Percentiles rank a stretch among this genome's conserved stretches.
phyloP scores from a whole-genome alignment of 2,888 invertebrate species.

The Pedicia rivosa region DNA sequence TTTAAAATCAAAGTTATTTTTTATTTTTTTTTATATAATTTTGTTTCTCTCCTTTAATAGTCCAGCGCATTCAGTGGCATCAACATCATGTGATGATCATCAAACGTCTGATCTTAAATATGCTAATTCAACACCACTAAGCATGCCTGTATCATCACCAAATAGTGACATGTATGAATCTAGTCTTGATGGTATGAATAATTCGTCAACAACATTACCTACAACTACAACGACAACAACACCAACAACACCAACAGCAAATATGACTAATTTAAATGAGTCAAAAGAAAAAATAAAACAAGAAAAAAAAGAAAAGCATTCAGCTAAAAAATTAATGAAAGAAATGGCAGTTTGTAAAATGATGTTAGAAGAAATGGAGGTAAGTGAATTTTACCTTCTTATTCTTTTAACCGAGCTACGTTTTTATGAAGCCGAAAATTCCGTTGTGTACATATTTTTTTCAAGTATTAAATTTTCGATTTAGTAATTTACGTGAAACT shows the following conservation, averaged over 20 bases:
- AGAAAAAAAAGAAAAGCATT: slow-evolving; percentile 32
- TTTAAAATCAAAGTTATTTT: neutral
- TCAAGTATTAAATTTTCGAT: too few relatives aligned
- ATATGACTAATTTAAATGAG: slow-evolving; percentile 22
- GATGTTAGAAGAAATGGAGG: slow-evolving; percentile 75
- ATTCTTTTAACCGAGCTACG: neutral
- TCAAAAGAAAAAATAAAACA: slow-evolving; percentile 31
- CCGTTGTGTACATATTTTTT: too few relatives aligned
- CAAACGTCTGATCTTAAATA: slow-evolving; percentile 21
- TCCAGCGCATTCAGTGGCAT: slow-evolving; percentile 53
- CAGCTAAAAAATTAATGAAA: slow-evolving; percentile 48
- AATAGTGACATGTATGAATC: slow-evolving; percentile 14
- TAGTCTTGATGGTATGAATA: slow-evolving; percentile 18
- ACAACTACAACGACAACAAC: slow-evolving; percentile 12
- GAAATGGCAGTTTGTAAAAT: slow-evolving; percentile 65
- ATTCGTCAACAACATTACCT: slow-evolving; percentile 16
- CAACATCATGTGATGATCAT: slow-evolving; percentile 42
- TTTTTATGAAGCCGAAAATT: neutral
- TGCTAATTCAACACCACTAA: slow-evolving; percentile 6
- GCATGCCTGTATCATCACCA: slow-evolving; percentile 19
- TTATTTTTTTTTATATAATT: slow-evolving; percentile 3
- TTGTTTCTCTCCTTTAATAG: slow-evolving; percentile 24
- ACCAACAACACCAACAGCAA: slow-evolving; percentile 10
- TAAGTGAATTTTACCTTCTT: slow-evolving; percentile 22
- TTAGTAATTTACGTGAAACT: too few relatives aligned